A percentile compares a stretch with the other conserved stretches of the same genome.
Evolutionary conservation across 2,797 vertebrate species (phyloP).

Genomic region (Malacoctenus gilli): DNA sequence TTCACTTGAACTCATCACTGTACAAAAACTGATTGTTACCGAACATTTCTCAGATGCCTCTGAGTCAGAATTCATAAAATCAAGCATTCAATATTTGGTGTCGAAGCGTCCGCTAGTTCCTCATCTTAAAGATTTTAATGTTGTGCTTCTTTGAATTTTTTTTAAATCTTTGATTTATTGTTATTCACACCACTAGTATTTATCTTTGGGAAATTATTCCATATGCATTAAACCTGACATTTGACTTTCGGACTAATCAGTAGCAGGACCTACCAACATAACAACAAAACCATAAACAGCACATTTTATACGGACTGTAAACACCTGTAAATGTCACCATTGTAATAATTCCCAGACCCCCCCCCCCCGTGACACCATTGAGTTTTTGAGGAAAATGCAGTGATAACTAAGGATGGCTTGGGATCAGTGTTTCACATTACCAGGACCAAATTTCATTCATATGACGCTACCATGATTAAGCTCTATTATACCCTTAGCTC

Average conservation of each 20-base stretch:
- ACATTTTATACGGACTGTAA: slow-evolving; percentile 12
- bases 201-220: too few relatives aligned
- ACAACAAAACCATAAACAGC: background rate
- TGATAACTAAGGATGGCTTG: background rate
- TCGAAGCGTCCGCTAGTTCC: too few relatives aligned
- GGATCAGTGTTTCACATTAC: slow-evolving; percentile 1
- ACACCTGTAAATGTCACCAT: slow-evolving; percentile 12
- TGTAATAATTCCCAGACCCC: background rate
- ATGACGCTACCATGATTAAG: background rate
- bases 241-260: slow-evolving; percentile 11
- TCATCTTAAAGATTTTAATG: too few relatives aligned
- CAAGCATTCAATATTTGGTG: too few relatives aligned
- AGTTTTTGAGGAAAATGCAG: background rate
- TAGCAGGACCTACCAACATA: slow-evolving; percentile 16
- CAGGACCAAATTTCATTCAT: background rate
- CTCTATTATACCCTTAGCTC: background rate
- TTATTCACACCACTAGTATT: background rate
- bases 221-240: slow-evolving; percentile 8
- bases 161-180: background rate
- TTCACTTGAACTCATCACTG: too few relatives aligned
- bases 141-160: too few relatives aligned
- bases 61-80: too few relatives aligned
- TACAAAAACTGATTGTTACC: too few relatives aligned
- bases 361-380: background rate
- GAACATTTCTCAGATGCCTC: too few relatives aligned